phyloP scores from a whole-genome alignment of 2,888 invertebrate genomes.

The Salpingus planirostris region DNA sequence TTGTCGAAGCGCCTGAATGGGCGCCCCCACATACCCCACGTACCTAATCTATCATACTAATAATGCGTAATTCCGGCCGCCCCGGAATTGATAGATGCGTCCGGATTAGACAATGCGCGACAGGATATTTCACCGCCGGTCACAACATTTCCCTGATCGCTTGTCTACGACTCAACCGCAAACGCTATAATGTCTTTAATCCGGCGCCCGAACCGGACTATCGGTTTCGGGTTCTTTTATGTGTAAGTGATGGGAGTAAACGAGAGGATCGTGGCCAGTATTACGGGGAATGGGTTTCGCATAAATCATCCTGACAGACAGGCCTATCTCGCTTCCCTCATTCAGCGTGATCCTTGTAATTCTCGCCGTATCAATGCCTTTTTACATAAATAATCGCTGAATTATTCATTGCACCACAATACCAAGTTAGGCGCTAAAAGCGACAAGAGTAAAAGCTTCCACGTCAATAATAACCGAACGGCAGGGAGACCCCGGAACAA shows the following conservation, averaged over 20 bases:
- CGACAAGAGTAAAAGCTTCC: neutral
- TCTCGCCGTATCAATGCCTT: constrained; percentile 27
- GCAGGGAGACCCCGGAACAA: constrained; percentile 5
- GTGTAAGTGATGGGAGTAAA: constrained; percentile 11
- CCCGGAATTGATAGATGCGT: constrained; percentile 13
- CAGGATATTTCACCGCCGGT: neutral
- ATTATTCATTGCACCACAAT: constrained; percentile 32
- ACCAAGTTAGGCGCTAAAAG: constrained; percentile 2
- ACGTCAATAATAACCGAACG: neutral
- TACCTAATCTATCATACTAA: constrained; percentile 37
- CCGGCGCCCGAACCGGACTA: constrained; percentile 9
- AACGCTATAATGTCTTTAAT: constrained; percentile 24
- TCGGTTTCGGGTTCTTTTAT: constrained; percentile 15
- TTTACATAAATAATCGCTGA: constrained; percentile 34
- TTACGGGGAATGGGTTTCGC: constrained; percentile 34
- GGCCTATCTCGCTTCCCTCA: constrained; percentile 36
- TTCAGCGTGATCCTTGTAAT: constrained; percentile 22
- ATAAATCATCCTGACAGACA: constrained; percentile 40
- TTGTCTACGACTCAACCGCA: too few relatives aligned
- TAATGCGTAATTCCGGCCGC: constrained; percentile 26
- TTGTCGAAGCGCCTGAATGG: constrained; percentile 26
- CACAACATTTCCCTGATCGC: too few relatives aligned
- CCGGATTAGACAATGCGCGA: neutral
- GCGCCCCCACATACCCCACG: constrained; percentile 19
- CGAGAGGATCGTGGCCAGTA: constrained; percentile 17